These are phyloP conservation scores for Porites cylindrica DNA, from an alignment of 92 coral and sea anemone genomes.

Conservation along the genomic window DNA sequence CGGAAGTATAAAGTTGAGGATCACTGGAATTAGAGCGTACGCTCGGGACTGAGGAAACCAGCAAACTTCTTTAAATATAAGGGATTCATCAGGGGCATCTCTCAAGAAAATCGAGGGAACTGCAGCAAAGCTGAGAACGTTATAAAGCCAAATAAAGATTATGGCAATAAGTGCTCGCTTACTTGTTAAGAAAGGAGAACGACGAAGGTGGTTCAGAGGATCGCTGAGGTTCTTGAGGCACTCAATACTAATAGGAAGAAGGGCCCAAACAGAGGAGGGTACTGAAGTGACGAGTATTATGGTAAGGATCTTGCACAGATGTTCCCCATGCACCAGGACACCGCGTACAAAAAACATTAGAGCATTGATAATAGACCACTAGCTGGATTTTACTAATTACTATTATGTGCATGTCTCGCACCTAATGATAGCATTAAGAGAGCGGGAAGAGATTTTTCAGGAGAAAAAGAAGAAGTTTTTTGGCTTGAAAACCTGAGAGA, in stretches of 20 bases:
- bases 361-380: no score
- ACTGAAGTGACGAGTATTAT: slow-evolving; percentile 59
- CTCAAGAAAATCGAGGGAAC: slow-evolving; percentile 84
- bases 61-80: slow-evolving; percentile 43
- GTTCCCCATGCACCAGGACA: slow-evolving; percentile 65
- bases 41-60: slow-evolving; percentile 49
- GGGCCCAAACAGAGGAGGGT: slow-evolving; percentile 71
- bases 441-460: no score
- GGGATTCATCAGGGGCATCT: slow-evolving; percentile 5
- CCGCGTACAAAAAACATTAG: slow-evolving; percentile 8
- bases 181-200: slow-evolving; percentile 71
- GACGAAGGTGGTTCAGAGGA: slow-evolving; percentile 81
- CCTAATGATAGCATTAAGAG: no score
- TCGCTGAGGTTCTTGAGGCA: slow-evolving; percentile 75
- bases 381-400: no score
- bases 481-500: no score
- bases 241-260: slow-evolving; percentile 72
- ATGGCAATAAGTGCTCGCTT: slow-evolving; percentile 73
- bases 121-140: slow-evolving; percentile 71
- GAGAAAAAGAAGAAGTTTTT: no score
- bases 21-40: slow-evolving; percentile 43
- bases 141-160: slow-evolving; percentile 75
- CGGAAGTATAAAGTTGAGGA: slow-evolving; percentile 65
- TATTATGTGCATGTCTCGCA: no score
- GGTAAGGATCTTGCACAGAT: slow-evolving; percentile 71